phyloP scores from a whole-genome alignment of 2,888 invertebrate species.

The Kuschelorhynchus macadamiae region DNA sequence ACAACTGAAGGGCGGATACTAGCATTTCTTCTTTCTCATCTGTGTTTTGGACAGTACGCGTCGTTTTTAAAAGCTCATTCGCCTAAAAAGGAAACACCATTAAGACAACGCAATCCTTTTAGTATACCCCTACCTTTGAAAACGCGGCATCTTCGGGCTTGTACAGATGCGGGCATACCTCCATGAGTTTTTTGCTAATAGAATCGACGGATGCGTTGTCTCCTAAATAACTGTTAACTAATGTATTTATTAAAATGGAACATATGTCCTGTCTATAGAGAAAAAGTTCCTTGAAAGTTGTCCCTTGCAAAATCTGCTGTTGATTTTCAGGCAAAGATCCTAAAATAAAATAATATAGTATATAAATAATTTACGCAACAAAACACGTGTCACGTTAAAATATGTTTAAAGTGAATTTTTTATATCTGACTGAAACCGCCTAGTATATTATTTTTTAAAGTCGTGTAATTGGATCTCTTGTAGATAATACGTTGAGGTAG shows the following conservation, averaged over 20 bases:
- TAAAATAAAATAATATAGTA: constrained; percentile 38
- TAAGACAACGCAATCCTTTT: background rate
- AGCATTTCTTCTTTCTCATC: constrained; percentile 85
- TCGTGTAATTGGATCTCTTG: no score
- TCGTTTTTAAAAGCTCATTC: constrained; percentile 89
- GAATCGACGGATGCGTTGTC: constrained; percentile 96
- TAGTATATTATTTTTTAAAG: no score
- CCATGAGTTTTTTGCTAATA: constrained; percentile 88
- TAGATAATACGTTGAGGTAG: no score
- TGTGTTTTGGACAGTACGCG: constrained; percentile 80
- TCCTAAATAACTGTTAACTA: constrained; percentile 92
- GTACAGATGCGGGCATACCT: constrained; percentile 94
- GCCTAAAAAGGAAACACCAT: constrained; percentile 72
- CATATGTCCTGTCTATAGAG: constrained; percentile 84
- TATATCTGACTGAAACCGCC: no score
- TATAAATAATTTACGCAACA: no score
- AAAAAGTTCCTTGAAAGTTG: constrained; percentile 82
- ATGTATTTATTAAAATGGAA: constrained; percentile 82
- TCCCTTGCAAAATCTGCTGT: constrained; percentile 75
- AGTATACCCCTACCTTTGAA: constrained; percentile 80
- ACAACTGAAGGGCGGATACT: constrained; percentile 84
- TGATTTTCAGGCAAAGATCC: constrained; percentile 75
- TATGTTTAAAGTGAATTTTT: no score
- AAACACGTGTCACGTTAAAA: no score
- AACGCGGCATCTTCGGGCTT: constrained; percentile 96